These are phyloP conservation scores for Myopa testacea DNA, from an alignment of 2,888 invertebrate species.

Conservation along the genomic window DNA sequence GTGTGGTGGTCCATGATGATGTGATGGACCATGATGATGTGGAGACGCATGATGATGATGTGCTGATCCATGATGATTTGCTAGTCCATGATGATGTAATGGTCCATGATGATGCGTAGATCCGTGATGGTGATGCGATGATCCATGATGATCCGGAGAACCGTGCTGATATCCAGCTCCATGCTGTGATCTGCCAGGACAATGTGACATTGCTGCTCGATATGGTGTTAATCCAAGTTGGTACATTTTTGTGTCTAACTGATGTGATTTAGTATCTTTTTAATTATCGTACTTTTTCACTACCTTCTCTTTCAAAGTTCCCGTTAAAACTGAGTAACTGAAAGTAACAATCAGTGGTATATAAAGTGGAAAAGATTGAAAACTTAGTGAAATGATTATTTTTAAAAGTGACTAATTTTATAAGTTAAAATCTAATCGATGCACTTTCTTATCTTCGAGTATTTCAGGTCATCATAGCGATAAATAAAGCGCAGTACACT, in stretches of 20 bases:
- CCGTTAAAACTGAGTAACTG: background rate
- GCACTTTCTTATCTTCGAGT: too few relatives aligned
- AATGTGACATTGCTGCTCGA: background rate
- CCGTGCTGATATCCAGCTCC: background rate
- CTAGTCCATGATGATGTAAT: background rate
- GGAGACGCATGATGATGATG: constrained; percentile 4
- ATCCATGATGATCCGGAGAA: background rate
- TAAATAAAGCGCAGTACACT: too few relatives aligned
- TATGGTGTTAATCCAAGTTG: constrained; percentile 20
- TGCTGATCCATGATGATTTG: too few relatives aligned
- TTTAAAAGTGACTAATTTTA: too few relatives aligned
- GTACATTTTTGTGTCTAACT: constrained; percentile 23
- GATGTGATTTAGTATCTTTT: background rate
- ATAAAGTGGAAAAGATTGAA: too few relatives aligned
- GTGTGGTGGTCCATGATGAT: constrained; percentile 39
- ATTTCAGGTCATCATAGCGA: too few relatives aligned
- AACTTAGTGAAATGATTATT: too few relatives aligned
- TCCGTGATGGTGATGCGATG: background rate
- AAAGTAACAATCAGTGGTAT: too few relatives aligned
- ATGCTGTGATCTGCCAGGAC: background rate
- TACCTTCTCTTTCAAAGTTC: too few relatives aligned
- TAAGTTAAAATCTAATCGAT: too few relatives aligned
- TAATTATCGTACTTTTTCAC: background rate
- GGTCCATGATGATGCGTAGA: background rate
- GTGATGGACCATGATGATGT: background rate